Percentiles rank a stretch among this genome's conserved stretches.
Conservation (phyloP, 2,113 vertebrate species). For the Cairina moschata region DNA sequence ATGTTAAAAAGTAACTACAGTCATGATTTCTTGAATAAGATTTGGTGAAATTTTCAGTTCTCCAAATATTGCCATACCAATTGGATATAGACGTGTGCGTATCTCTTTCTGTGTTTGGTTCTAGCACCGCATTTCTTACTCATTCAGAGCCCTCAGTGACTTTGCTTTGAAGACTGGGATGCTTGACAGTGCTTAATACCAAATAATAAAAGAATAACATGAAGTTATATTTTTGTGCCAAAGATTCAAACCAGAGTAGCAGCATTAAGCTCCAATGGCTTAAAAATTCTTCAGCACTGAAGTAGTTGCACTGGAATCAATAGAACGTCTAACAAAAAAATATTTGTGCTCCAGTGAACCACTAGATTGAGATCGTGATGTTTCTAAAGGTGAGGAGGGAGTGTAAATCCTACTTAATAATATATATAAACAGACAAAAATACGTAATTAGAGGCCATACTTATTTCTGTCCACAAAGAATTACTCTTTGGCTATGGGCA, state of each 20-base stretch:
- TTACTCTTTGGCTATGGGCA: background rate
- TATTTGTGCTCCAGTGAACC: background rate
- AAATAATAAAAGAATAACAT: background rate
- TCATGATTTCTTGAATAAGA: background rate
- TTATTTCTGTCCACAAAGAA: background rate
- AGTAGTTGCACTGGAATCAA: background rate
- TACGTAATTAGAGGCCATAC: background rate
- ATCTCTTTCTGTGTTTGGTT: background rate
- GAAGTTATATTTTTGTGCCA: background rate
- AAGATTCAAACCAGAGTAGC: background rate
- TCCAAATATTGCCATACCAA: background rate
- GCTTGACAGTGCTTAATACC: background rate
- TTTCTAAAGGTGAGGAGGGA: background rate
- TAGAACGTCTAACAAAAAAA: constrained; percentile 8
- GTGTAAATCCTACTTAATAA: background rate
- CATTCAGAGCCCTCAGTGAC: background rate
- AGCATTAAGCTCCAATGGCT: background rate
- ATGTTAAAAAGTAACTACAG: background rate
- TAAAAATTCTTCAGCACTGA: background rate
- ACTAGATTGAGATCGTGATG: background rate
- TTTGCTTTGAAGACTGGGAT: background rate
- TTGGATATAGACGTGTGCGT: background rate
- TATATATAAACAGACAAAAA: background rate
- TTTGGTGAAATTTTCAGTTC: background rate
- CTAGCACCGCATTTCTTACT: background rate